Percentiles rank a stretch among this genome's conserved stretches.
These are phyloP conservation scores for Brachionus plicatilis DNA, from an alignment of 1,140 invertebrate species.

Conservation along the genomic window DNA sequence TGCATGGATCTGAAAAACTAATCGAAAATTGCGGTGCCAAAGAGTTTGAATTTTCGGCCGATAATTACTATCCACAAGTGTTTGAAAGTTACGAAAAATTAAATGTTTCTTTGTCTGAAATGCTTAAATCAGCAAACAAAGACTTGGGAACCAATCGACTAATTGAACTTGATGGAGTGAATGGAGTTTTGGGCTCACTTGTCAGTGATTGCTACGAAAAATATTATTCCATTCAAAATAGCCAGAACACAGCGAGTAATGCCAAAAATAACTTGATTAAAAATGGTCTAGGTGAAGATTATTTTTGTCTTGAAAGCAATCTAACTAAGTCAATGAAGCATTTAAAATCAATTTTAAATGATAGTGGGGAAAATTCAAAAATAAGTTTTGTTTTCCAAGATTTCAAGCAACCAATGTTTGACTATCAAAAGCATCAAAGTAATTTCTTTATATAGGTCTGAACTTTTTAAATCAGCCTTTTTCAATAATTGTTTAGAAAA, in stretches of 20 bases:
- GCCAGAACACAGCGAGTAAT: background rate
- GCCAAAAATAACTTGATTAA: background rate
- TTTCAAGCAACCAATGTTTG: background rate
- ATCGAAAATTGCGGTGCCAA: background rate
- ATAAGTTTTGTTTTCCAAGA: slow-evolving; percentile 25
- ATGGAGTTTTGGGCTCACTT: background rate
- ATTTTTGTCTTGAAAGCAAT: background rate
- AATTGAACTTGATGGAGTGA: slow-evolving; percentile 25
- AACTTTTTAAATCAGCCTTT: background rate
- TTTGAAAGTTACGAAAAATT: slow-evolving; percentile 34
- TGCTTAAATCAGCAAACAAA: background rate
- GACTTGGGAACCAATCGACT: background rate
- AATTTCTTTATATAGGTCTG: background rate
- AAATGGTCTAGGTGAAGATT: background rate
- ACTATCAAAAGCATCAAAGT: background rate
- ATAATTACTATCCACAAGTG: slow-evolving; percentile 21
- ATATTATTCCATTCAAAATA: slow-evolving; percentile 14
- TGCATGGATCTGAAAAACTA: background rate
- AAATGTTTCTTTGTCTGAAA: background rate
- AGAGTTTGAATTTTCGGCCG: background rate
- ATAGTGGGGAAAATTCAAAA: background rate
- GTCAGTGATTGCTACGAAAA: background rate
- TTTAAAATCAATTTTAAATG: background rate
- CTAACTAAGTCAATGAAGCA: background rate
- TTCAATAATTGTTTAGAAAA: background rate